Evolutionary conservation across 2,113 vertebrate species (phyloP).

Genomic region (Grus americana): DNA sequence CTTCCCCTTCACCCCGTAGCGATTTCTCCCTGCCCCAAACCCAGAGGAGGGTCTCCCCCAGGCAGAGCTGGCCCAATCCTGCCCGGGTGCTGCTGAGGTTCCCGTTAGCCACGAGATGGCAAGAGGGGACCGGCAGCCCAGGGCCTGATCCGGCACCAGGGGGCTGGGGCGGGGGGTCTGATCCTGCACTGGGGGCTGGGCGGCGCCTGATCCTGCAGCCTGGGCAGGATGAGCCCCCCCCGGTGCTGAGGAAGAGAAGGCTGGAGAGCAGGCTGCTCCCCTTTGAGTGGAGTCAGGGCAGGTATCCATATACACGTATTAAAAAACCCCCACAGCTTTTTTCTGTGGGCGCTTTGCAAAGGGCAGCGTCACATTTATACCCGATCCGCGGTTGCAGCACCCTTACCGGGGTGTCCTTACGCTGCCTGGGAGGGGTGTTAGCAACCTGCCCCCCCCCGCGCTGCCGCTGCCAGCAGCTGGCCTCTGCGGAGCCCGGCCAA

Average conservation of each 20-base stretch:
- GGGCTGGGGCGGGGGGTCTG: too few species aligned
- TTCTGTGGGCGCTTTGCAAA: neutral
- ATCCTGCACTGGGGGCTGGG: neutral
- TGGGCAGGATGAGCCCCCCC: neutral
- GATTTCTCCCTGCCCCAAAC: neutral
- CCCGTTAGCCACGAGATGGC: neutral
- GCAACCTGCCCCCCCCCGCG: neutral
- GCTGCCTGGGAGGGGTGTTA: neutral
- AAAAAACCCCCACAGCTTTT: neutral
- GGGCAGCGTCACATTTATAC: neutral
- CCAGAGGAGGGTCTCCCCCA: neutral
- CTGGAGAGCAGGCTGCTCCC: too few species aligned
- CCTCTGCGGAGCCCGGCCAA: neutral
- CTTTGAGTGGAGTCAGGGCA: neutral
- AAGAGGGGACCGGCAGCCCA: fast-evolving
- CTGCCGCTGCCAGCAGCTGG: neutral
- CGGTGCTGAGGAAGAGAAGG: neutral
- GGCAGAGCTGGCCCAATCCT: neutral
- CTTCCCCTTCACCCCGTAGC: fast-evolving
- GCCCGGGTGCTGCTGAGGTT: neutral
- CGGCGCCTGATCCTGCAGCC: neutral
- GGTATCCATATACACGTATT: too few species aligned
- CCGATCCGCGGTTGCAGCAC: neutral
- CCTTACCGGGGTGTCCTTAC: neutral
- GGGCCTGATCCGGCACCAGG: neutral